Percentiles rank a stretch among this genome's conserved stretches.
Conservation (phyloP, 2,797 vertebrate species). For the Hafferia zeledoni region DNA sequence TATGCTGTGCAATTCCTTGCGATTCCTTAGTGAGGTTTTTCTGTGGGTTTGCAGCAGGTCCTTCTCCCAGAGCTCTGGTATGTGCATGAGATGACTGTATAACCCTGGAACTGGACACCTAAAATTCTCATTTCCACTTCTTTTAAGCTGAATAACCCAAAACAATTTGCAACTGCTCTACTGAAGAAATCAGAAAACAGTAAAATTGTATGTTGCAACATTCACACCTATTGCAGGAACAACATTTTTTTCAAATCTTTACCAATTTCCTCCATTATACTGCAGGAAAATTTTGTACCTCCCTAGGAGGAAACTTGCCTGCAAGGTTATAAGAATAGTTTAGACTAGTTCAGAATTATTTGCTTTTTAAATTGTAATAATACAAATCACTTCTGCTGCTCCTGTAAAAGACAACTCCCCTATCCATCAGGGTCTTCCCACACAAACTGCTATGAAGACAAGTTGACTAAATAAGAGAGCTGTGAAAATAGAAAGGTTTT, state of each 20-base stretch:
- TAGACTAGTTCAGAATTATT: background rate
- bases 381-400: background rate
- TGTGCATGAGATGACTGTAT: background rate
- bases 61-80: background rate
- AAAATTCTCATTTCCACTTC: background rate
- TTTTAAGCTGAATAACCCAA: background rate
- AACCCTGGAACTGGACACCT: background rate
- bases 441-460: background rate
- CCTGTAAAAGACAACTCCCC: background rate
- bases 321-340: background rate
- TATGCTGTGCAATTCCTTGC: background rate
- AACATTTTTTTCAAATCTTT: background rate
- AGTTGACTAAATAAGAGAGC: background rate
- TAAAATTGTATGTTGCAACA: background rate
- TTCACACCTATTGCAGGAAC: background rate
- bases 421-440: background rate
- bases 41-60: background rate
- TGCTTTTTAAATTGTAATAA: background rate
- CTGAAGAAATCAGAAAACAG: background rate
- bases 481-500: background rate
- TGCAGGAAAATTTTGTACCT: background rate
- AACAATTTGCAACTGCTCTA: background rate
- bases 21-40: background rate
- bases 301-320: background rate
- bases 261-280: fast-evolving